Evolutionary conservation across 2,113 vertebrate genomes (phyloP), one percentile per base, ranked within the genome.

Genomic region (Oncorhynchus kisutch): DNA sequence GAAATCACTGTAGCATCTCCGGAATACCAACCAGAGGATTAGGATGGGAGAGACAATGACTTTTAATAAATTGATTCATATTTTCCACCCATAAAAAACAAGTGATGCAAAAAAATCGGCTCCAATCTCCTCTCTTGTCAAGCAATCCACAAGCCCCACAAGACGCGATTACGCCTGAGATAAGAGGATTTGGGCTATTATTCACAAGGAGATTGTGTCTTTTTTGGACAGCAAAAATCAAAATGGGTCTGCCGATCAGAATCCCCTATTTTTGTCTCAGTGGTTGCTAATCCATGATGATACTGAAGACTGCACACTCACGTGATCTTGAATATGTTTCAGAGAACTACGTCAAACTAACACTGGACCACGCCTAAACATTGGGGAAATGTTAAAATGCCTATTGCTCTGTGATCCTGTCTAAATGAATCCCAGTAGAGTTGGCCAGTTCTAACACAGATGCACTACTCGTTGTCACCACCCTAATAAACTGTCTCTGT

Each of bases 141-240:
- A 59, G 49, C 88, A 83, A 84, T 82, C 78, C 48, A 70, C n/a
- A 78, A 76, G 74, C 77, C 24, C 14, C 54, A 16, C 16, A 70
- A 68, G 62, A 84, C 45, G 62, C 81, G 84, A 90, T 91, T 80
- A 81, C 0, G 6, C 3, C 69, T 2, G 34, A 79, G 83, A 89
- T 87, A 81, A 88, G 79, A 88, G 82, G 79, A 88, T 91, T 79
- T 65, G 64, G 74, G 82, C 60, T 81, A 82, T 87, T 78, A 87
- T 64, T 78, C 80, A 80, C 67, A 48, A 77, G 71, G 75, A 83
- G 75, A 67, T 18, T 13, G 45, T 67, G 45, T 67, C 65, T 84
- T 78, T 78, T 76, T 83, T 71, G 70, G 81, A 77, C 78, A 73
- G 81, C 29, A 66, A 25, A 9, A 66, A 27, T 27, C 27, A 4